Base-by-base conservation (phyloP, 30 jellyfish, hydroid and myxozoan genomes). In the Aurelia aurita complex sp. Pacific region DNA sequence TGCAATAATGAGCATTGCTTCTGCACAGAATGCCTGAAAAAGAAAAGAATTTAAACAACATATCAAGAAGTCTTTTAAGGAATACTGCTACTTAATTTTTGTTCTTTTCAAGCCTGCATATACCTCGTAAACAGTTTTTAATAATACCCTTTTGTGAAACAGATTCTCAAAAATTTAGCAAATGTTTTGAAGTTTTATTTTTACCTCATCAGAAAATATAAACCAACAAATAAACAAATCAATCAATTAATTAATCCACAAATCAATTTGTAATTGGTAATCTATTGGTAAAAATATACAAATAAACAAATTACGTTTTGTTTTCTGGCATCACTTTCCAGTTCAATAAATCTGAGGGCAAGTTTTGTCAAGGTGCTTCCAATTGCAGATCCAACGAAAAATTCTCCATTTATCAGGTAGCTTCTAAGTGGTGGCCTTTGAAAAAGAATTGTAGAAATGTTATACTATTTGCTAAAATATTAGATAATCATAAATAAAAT, bases 291-390 rank as follows among this genome's bases (percentile, higher is more conserved):
- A 23, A 23, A 23, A 43, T 7, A 43, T 2, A 43, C 54, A 43
- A 0, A 40, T 40, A 1, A 1, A 14, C 19, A 4, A 81, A 88
- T 88, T 62, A 88, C 95, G 73, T 92, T 92, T 64, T 82, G 96
- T 32, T 65, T 64, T 55, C 36, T 63, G 61, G 12, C 62, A 66
- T 92, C 92, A 35, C 42, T 53, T 42, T 67, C 97, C 71, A 92
- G 73, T 35, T 88, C 97, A n/a, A 66, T 62, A 67, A 60, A 92
- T 32, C 95, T 64, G 78, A 92, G 69, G 7, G 98, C 98, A 9
- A 92, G 86, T 77, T 92, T 92, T 59, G 98, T 92, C 68, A 92
- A 65, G 1, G 98, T 92, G 78, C 98, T 82, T 1, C 92, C 98
- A 52, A 92, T 87, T 33, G 97, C 98, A 9, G 97, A 87, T 3